These are phyloP conservation scores for Cephus pulcher DNA, from an alignment of 2,888 invertebrate species.

Conservation along the genomic window DNA sequence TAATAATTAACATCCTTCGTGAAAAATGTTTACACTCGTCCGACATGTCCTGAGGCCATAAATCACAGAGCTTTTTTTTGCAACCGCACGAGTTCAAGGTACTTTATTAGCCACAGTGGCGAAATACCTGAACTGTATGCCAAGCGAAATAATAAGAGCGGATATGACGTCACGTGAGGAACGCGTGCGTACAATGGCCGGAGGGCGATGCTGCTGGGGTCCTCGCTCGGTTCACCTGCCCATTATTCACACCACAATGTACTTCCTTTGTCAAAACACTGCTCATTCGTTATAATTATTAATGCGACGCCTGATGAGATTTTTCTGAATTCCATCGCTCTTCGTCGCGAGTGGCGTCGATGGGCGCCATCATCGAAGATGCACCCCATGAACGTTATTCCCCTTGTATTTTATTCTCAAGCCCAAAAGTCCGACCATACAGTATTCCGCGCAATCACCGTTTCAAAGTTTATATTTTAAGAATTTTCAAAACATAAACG, in stretches of 20 bases:
- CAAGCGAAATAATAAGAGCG: slow-evolving; percentile 51
- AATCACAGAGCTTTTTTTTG: slow-evolving; percentile 3
- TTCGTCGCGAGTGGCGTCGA: background rate
- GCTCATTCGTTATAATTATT: slow-evolving; percentile 30
- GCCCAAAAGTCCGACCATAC: background rate
- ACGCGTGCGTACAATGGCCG: slow-evolving; percentile 21
- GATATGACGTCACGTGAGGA: slow-evolving; percentile 40
- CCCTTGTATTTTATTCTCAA: background rate
- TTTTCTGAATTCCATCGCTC: background rate
- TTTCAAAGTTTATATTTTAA: background rate
- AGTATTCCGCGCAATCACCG: background rate
- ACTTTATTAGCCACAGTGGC: slow-evolving; percentile 37
- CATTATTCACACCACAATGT: slow-evolving; percentile 53
- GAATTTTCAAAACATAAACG: background rate
- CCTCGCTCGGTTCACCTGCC: slow-evolving; percentile 25
- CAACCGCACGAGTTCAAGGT: slow-evolving; percentile 34
- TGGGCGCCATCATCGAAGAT: background rate
- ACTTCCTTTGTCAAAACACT: slow-evolving; percentile 48
- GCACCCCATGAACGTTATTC: background rate
- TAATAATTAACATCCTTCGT: slow-evolving; percentile 4
- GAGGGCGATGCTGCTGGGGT: slow-evolving; percentile 13
- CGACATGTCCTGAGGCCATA: background rate
- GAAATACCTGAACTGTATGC: slow-evolving; percentile 25
- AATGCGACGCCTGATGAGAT: slow-evolving; percentile 18
- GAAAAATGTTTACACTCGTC: slow-evolving; percentile 2